Base-by-base conservation (phyloP, 2,113 vertebrate genomes). In the Passerina amoena region DNA sequence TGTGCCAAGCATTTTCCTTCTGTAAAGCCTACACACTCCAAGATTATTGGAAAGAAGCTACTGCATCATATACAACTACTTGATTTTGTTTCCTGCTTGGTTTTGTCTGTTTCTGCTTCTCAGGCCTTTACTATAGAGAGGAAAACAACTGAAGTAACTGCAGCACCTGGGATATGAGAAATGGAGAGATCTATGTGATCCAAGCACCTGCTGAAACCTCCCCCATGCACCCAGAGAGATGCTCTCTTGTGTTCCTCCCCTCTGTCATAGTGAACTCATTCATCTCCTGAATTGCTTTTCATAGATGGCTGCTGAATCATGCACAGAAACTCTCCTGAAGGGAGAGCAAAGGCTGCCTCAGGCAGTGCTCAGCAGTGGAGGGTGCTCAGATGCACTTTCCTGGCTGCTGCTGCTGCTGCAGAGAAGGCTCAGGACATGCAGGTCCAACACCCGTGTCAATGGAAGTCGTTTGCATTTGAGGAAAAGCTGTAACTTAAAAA, bases 381-480 rank as follows among this genome's bases (percentile, higher is more conserved):
- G 22, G 20, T 56, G 65, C 5, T 28, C 0, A 0, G 33, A 42
- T 33, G 35, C 59, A 9, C 15, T 73, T 57, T 45, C 10, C 40
- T 61, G 40, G 33, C 51, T 87, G 60, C 59, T 63, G 37, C 59
- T 63, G 37, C 45, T 84, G 47, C 42, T 85, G 50, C 28, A 66
- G 42, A 25, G 60, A 20, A 42, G 27, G 30, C 50, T 70, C 82
- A 48, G 42, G 51, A 51, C 24, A 14, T 22, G 20, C 35, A 64
- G 20, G 48, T 35, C 35, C 33, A 54, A 44, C 53, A 61, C 6
- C 15, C 12, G 14, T 71, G 19, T 42, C 47, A 27, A 24, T 31
- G 20, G 59, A 69, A 68, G 18, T 3, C 47, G 20, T 63, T 90
- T 87, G 33, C 22, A 38, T 63, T 44, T 88, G 38, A 92, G 35